These are phyloP conservation scores for Andricus quercusramuli DNA, from an alignment of 2,888 invertebrate species.

Conservation along the genomic window DNA sequence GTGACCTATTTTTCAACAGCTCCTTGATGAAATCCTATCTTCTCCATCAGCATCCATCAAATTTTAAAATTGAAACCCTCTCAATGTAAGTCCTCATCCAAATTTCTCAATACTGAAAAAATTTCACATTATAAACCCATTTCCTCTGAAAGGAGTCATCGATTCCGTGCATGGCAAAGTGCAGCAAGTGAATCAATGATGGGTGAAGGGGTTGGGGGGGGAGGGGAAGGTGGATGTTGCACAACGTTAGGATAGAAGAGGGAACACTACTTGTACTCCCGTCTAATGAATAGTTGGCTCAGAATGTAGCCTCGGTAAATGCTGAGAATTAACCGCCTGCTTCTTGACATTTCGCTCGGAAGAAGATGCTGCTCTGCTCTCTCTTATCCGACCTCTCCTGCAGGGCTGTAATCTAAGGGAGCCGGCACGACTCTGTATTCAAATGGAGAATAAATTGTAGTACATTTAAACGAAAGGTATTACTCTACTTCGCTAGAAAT, in stretches of 20 bases:
- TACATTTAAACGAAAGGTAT: neutral
- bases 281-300: slow-evolving; percentile 72
- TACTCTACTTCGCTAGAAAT: neutral
- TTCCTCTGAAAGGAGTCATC: neutral
- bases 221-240: slow-evolving; percentile 55
- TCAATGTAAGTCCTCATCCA: neutral
- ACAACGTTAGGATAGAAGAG: slow-evolving; percentile 60
- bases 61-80: neutral
- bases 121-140: neutral
- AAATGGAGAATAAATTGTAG: neutral
- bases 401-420: slow-evolving; percentile 13
- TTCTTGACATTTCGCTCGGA: slow-evolving; percentile 74
- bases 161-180: slow-evolving; percentile 43
- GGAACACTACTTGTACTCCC: slow-evolving; percentile 66
- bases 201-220: neutral
- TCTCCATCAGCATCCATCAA: neutral
- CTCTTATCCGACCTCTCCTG: slow-evolving; percentile 22
- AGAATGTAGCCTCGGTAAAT: slow-evolving; percentile 64
- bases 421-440: neutral
- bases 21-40: no score
- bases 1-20: no score
- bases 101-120: neutral
- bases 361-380: slow-evolving; percentile 60
- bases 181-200: slow-evolving; percentile 46
- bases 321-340: slow-evolving; percentile 72